A percentile compares a stretch with the other conserved stretches of the same genome.
These are phyloP conservation scores for Silurus glanis DNA, from an alignment of 2,113 vertebrate genomes.

Conservation along the genomic window DNA sequence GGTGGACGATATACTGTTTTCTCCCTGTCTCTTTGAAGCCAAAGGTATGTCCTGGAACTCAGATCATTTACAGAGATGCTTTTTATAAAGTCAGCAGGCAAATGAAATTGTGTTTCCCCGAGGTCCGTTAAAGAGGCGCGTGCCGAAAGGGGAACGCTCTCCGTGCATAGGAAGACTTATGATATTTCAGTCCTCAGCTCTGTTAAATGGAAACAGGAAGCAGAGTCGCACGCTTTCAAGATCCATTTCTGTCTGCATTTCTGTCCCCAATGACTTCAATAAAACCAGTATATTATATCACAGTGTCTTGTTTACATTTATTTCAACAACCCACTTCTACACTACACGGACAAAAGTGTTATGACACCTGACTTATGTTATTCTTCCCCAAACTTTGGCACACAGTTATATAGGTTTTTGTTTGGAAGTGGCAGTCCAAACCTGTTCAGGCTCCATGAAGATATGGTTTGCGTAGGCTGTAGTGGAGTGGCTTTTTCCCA, in stretches of 20 bases:
- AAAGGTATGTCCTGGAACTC: conserved; percentile 69
- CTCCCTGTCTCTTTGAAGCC: conserved; percentile 66
- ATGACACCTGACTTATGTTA: too few relatives aligned
- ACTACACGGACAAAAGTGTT: too few relatives aligned
- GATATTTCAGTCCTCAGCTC: conserved; percentile 35
- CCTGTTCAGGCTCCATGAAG: too few relatives aligned
- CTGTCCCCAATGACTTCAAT: conserved; percentile 41
- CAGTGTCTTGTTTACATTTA: conserved; percentile 14
- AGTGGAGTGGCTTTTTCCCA: too few relatives aligned
- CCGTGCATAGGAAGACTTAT: conserved; percentile 24
- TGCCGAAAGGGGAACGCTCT: conserved; percentile 21
- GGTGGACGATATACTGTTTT: conserved; percentile 49
- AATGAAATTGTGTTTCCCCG: conserved; percentile 7
- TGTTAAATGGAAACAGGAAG: conserved; percentile 30
- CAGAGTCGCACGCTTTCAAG: conserved; percentile 39
- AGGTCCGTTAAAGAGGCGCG: conserved; percentile 27
- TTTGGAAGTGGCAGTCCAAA: too few relatives aligned
- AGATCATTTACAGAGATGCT: conserved; percentile 23
- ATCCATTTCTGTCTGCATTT: conserved; percentile 42
- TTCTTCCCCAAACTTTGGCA: too few relatives aligned
- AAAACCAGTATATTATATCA: conserved; percentile 37
- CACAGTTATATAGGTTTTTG: too few relatives aligned
- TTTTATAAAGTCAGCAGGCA: conserved; percentile 36
- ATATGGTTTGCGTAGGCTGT: too few relatives aligned
- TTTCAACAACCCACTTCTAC: background rate